Base-by-base conservation (phyloP, 2,797 vertebrate genomes). In the Pseudomugil gertrudae region DNA sequence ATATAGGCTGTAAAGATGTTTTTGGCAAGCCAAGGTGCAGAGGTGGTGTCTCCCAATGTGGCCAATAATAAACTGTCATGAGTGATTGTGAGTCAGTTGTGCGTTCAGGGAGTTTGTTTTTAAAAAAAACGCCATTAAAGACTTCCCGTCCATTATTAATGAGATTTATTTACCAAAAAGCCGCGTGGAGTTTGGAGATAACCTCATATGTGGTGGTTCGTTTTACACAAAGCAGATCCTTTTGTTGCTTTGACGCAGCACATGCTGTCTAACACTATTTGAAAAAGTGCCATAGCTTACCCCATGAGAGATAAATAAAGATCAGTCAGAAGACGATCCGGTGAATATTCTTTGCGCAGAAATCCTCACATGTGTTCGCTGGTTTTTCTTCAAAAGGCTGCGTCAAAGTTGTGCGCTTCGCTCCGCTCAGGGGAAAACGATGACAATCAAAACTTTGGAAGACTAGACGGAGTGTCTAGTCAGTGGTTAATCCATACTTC, bases 251-350 rank as follows among this genome's bases (percentile, higher is more conserved):
- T 27, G 5, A 55, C 9, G 33, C 56, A 29, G 52, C 66, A 43
- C 76, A 80, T 58, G 71, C 24, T 61, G 23, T 66, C 21, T 72
- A 24, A 50, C n/a, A 9, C 35, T 29, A 51, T 33, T 61, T 17
- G 23, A 68, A 23, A 59, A 38, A 48, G 13, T 66, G 59, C 40
- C 9, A 14, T 29, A 35, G 88, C 94, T 92, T 65, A 94, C 94
- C 93, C 93, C 93, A 94, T 93, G 90, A 92, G 91, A 86, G 73
- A 81, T 62, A 3, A 17, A 55, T 33, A 11, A 38, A 61, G 67
- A 66, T 66, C 70, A 68, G 75, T 26, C 55, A 82, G 82, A 76
- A 72, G 33, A 69, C 56, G 66, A 68, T 69, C 68, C 57, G 75
- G 30, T 17, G 57, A 62, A 38, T 69, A 59, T 69, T 63, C 57